Evolutionary conservation across 2,113 vertebrate species (phyloP).

Genomic region (Delphinus delphis): DNA sequence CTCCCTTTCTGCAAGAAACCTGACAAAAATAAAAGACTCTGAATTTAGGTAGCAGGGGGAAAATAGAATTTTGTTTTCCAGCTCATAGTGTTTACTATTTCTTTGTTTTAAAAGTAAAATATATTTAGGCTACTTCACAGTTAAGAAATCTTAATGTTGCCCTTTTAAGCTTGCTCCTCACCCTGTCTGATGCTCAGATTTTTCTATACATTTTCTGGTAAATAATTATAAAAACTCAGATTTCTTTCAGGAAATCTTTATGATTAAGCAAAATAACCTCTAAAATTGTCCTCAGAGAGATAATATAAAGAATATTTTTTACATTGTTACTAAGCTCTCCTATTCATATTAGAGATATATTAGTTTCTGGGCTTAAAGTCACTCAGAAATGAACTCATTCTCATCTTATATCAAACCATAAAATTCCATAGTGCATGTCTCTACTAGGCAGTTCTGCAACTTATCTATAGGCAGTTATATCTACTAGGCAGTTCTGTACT

Average conservation of each 20-base stretch:
- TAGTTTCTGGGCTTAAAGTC: slow-evolving; percentile 10
- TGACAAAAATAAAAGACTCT: not conserved
- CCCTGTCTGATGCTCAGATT: not conserved
- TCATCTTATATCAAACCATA: not conserved
- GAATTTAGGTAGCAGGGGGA: not conserved
- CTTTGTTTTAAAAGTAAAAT: not conserved
- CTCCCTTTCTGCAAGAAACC: not conserved
- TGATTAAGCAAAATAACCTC: slow-evolving; percentile 6
- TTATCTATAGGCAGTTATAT: not conserved
- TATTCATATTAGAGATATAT: not conserved
- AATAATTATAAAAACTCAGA: not conserved
- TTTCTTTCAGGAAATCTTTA: not conserved
- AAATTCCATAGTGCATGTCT: not conserved
- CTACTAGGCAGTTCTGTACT: not conserved
- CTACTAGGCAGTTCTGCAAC: not conserved
- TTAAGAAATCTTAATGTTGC: not conserved
- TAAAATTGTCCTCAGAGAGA: not conserved
- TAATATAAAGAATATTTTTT: slow-evolving; percentile 22
- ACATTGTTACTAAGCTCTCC: not conserved
- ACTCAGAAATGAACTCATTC: slow-evolving; percentile 30
- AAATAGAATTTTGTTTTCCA: not conserved
- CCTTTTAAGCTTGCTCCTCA: not conserved
- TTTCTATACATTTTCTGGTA: not conserved
- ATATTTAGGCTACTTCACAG: not conserved
- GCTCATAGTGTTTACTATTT: not conserved